Evolutionary conservation across 2,888 invertebrate species (phyloP).

Genomic region (Stenotaenia linearis): DNA sequence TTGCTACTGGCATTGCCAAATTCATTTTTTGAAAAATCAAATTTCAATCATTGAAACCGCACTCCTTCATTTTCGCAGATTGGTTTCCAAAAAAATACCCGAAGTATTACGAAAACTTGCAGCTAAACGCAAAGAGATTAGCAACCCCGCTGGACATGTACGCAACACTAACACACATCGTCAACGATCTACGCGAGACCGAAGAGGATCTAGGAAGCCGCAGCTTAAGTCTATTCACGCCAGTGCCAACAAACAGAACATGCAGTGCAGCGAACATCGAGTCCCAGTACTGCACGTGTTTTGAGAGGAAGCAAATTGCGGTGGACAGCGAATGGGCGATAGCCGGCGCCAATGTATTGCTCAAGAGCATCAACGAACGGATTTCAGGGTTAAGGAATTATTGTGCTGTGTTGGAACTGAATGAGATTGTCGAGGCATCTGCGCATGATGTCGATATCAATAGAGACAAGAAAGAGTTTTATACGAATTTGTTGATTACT

Average conservation of each 20-base stretch:
- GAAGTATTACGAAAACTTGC: constrained; percentile 59
- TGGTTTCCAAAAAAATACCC: constrained; percentile 63
- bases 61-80: too few species aligned
- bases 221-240: constrained; percentile 70
- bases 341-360: not conserved
- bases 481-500: not conserved
- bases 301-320: constrained; percentile 45
- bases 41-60: too few species aligned
- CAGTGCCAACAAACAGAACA: constrained; percentile 64
- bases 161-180: constrained; percentile 66
- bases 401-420: not conserved
- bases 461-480: not conserved
- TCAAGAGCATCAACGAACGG: not conserved
- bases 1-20: too few species aligned
- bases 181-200: constrained; percentile 40
- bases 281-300: constrained; percentile 83
- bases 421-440: not conserved
- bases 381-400: not conserved
- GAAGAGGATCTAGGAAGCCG: constrained; percentile 42
- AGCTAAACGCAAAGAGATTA: constrained; percentile 61
- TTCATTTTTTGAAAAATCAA: too few species aligned
- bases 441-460: not conserved
- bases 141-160: constrained; percentile 79
- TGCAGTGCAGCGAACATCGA: constrained; percentile 71
- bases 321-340: not conserved